Conservation (phyloP, 2,113 vertebrate species). For the Erythrocercus mccallii region DNA sequence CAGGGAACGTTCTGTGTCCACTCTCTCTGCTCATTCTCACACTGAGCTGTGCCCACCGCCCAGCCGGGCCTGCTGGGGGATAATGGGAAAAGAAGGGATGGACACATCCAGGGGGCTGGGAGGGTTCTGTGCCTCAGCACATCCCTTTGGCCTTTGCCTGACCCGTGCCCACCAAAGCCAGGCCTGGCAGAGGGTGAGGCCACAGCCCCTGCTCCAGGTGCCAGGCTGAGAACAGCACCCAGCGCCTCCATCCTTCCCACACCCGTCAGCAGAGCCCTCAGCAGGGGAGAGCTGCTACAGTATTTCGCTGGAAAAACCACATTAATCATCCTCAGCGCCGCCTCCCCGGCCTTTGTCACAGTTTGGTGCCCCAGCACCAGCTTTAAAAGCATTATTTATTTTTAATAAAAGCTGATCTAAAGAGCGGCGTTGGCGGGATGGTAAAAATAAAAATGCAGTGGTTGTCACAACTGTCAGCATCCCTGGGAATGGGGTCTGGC, state of each 20-base stretch:
- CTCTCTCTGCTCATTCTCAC: not conserved
- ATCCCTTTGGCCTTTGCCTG: not conserved
- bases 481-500: not conserved
- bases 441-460: constrained; percentile 12
- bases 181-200: not conserved
- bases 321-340: not conserved
- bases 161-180: not conserved
- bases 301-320: not conserved
- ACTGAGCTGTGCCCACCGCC: not conserved
- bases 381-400: constrained; percentile 41
- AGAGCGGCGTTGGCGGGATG: not conserved
- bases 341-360: constrained; percentile 8
- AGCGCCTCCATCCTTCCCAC: accelerated
- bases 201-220: not conserved
- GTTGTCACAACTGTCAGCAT: constrained; percentile 4
- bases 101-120: not conserved
- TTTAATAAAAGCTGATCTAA: constrained; percentile 43
- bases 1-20: accelerated
- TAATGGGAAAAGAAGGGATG: not conserved
- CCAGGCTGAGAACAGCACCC: accelerated
- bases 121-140: not conserved
- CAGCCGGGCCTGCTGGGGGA: not conserved
- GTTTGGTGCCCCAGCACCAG: not conserved
- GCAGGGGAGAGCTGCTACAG: not conserved
- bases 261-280: not conserved